Evolutionary conservation across 2,888 invertebrate genomes (phyloP).

Genomic region (Anorthoa munda): DNA sequence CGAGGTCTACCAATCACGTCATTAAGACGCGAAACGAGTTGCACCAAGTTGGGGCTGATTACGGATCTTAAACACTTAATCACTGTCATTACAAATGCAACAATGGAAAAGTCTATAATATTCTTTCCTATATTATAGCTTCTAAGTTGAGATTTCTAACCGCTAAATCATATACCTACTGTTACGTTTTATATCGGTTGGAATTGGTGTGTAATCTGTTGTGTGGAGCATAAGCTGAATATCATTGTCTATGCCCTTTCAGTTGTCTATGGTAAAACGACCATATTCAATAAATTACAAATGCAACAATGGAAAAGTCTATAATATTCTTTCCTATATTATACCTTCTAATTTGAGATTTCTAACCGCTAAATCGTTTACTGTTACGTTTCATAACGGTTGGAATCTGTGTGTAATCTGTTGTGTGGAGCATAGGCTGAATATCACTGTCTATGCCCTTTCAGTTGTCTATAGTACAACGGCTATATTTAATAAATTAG

Average conservation of each 20-base stretch:
- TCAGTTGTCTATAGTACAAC: too few species aligned
- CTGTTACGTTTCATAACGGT: slow-evolving; percentile 56
- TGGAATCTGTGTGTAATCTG: slow-evolving; percentile 21
- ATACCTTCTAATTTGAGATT: slow-evolving; percentile 71
- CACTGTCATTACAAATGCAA: slow-evolving; percentile 60
- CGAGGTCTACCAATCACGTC: slow-evolving; percentile 63
- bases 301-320: slow-evolving; percentile 61
- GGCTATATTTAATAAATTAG: too few species aligned
- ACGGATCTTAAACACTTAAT: slow-evolving; percentile 62
- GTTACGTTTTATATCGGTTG: slow-evolving; percentile 30
- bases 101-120: slow-evolving; percentile 61
- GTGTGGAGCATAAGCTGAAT: too few species aligned
- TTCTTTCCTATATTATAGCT: slow-evolving; percentile 71
- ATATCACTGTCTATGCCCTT: too few species aligned
- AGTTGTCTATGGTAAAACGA: too few species aligned
- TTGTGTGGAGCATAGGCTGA: too few species aligned
- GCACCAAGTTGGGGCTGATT: slow-evolving; percentile 60
- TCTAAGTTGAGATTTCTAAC: slow-evolving; percentile 76
- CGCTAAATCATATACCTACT: slow-evolving; percentile 66
- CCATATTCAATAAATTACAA: slow-evolving; percentile 28
- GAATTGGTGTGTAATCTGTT: too few species aligned
- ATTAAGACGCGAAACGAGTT: slow-evolving; percentile 68
- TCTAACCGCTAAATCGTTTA: slow-evolving; percentile 74
- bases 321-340: slow-evolving; percentile 69
- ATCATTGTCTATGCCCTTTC: too few species aligned